These are phyloP conservation scores for Pygoscelis antarcticus DNA, from an alignment of 2,113 vertebrate species.

Conservation along the genomic window DNA sequence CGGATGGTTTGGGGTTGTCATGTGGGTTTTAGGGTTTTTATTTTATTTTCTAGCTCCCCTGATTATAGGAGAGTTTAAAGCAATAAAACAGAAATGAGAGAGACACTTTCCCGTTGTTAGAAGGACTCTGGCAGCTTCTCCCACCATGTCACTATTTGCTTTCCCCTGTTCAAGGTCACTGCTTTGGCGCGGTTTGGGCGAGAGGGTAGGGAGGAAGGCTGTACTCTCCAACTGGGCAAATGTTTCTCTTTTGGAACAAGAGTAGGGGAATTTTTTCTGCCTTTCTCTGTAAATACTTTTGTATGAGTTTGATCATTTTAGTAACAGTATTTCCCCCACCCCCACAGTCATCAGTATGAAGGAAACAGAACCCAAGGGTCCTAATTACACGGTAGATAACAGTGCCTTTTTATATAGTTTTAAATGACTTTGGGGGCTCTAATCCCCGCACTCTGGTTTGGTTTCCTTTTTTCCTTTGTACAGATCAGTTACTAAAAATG, in stretches of 20 bases:
- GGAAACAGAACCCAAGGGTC: slow-evolving; percentile 72
- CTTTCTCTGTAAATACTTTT: slow-evolving; percentile 76
- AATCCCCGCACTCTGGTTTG: slow-evolving; percentile 28
- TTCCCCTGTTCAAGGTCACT: slow-evolving; percentile 52
- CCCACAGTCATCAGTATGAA: slow-evolving; percentile 75
- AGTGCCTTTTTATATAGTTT: slow-evolving; percentile 53
- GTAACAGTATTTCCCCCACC: slow-evolving; percentile 69
- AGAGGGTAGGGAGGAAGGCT: slow-evolving; percentile 9
- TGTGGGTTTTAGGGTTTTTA: background rate
- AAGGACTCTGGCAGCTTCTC: slow-evolving; percentile 49
- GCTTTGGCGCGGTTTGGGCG: background rate
- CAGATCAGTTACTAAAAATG: slow-evolving; percentile 62
- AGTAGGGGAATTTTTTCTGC: slow-evolving; percentile 57
- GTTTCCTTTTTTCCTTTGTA: slow-evolving; percentile 45
- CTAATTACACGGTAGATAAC: slow-evolving; percentile 64
- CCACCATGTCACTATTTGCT: background rate
- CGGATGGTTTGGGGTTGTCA: background rate
- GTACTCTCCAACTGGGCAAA: slow-evolving; percentile 17
- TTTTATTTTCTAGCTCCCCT: slow-evolving; percentile 22
- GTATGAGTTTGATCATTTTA: slow-evolving; percentile 61
- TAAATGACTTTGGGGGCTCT: slow-evolving; percentile 50
- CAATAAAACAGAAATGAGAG: slow-evolving; percentile 15
- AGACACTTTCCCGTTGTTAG: slow-evolving; percentile 44
- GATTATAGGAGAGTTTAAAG: slow-evolving; percentile 23
- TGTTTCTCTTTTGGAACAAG: slow-evolving; percentile 64